These are phyloP conservation scores for Calephelis virginiensis DNA, from an alignment of 1,140 invertebrate genomes.

Conservation along the genomic window DNA sequence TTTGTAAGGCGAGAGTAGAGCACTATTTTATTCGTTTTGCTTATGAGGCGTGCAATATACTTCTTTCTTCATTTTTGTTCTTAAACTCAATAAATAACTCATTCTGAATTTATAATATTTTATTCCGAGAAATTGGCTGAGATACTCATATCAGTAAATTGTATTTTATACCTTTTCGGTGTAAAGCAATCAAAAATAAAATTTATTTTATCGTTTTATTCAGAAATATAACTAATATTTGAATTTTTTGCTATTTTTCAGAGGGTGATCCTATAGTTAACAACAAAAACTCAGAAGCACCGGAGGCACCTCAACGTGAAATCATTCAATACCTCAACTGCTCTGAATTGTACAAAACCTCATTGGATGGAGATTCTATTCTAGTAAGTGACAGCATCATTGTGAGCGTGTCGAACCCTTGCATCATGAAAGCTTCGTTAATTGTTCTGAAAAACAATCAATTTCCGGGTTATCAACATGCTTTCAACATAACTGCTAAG, in stretches of 20 bases:
- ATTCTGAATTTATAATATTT: conserved; percentile 15
- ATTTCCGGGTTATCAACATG: conserved; percentile 1
- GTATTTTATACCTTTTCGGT: conserved; percentile 10
- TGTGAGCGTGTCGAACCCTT: neutral
- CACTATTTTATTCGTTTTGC: too few species aligned
- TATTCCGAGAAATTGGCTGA: conserved; percentile 3
- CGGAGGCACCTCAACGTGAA: conserved; percentile 1
- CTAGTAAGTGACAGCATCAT: neutral
- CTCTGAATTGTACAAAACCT: neutral
- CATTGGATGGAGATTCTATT: neutral
- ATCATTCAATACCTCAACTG: neutral
- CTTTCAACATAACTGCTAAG: conserved; percentile 11
- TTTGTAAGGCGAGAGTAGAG: too few species aligned
- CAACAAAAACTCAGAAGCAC: neutral
- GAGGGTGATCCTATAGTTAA: neutral
- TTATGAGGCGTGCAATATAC: too few species aligned
- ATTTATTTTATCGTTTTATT: conserved; percentile 8
- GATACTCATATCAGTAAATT: conserved; percentile 7
- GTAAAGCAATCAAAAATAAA: conserved; percentile 11
- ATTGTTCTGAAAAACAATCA: conserved; percentile 12
- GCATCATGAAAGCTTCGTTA: conserved; percentile 10
- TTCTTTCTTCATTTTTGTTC: neutral
- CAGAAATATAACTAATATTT: conserved; percentile 13
- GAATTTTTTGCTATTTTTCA: conserved; percentile 9
- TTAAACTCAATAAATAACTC: conserved; percentile 7